A percentile compares a stretch with the other conserved stretches of the same genome.
Conservation (phyloP, 2,888 invertebrate species). For the Caenorhabditis zanzibari region DNA sequence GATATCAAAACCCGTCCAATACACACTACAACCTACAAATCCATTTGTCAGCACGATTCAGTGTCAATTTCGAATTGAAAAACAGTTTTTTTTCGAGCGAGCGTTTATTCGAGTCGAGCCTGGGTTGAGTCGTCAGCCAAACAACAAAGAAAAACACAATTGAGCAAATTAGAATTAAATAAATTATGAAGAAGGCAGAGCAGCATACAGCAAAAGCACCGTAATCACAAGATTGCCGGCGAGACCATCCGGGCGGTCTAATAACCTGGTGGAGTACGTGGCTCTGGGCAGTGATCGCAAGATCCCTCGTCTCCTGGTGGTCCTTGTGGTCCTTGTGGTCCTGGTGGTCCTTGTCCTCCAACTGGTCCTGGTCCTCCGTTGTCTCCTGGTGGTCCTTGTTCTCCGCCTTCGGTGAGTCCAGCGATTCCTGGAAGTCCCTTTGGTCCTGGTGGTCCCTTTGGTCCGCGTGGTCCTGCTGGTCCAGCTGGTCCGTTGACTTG, state of each 20-base stretch:
- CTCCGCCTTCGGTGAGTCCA: conserved; percentile 72
- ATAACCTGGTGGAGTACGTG: conserved; percentile 82
- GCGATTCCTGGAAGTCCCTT: conserved; percentile 80
- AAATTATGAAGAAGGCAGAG: conserved; percentile 40
- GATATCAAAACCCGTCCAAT: conserved; percentile 12
- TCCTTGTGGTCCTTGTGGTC: conserved; percentile 79
- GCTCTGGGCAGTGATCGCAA: conserved; percentile 83
- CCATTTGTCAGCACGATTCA: conserved; percentile 19
- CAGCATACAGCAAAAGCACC: conserved; percentile 61
- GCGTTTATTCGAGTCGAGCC: conserved; percentile 66
- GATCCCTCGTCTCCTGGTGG: conserved; percentile 81
- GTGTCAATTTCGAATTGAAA: neutral
- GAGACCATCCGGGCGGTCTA: conserved; percentile 64
- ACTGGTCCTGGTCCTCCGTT: conserved; percentile 77
- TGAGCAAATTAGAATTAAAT: conserved; percentile 29
- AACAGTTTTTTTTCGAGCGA: conserved; percentile 41
- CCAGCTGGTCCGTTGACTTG: conserved; percentile 76
- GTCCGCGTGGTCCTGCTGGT: conserved; percentile 80
- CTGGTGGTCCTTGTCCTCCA: conserved; percentile 78
- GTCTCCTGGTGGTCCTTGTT: conserved; percentile 72
- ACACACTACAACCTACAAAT: conserved; percentile 43
- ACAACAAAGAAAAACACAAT: conserved; percentile 59
- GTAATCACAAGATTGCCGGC: conserved; percentile 41
- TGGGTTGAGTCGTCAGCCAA: conserved; percentile 70
- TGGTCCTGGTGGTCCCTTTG: conserved; percentile 79